A percentile compares a stretch with the other conserved stretches of the same genome.
These are phyloP conservation scores for Callosobruchus maculatus DNA, from an alignment of 2,888 invertebrate genomes.

Conservation along the genomic window DNA sequence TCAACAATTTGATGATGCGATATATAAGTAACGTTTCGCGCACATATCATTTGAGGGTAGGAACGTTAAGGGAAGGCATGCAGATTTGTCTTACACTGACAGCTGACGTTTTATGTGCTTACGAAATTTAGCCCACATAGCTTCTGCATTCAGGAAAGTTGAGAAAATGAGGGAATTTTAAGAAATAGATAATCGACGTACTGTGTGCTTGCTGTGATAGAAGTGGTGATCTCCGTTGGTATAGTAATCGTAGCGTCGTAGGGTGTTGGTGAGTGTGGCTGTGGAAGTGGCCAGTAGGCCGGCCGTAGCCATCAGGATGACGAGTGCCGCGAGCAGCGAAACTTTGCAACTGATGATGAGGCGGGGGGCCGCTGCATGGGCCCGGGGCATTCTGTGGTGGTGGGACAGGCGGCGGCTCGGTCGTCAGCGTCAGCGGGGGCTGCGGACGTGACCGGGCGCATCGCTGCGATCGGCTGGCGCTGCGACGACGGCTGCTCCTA, in stretches of 20 bases:
- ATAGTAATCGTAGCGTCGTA: not conserved
- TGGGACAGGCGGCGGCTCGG: slow-evolving; percentile 46
- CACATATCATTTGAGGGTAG: too few relatives aligned
- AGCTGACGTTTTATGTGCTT: too few relatives aligned
- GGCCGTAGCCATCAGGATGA: slow-evolving; percentile 44
- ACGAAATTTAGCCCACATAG: too few relatives aligned
- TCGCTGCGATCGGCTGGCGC: slow-evolving; percentile 64
- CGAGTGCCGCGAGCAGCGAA: slow-evolving; percentile 14
- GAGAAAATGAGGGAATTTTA: not conserved
- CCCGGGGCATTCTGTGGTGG: slow-evolving; percentile 54
- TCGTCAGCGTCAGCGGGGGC: slow-evolving; percentile 53
- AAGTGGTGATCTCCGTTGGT: not conserved
- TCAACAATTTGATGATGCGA: too few relatives aligned
- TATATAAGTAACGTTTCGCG: too few relatives aligned
- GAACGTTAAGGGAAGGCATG: too few relatives aligned
- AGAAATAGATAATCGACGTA: not conserved
- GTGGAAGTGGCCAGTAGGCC: slow-evolving; percentile 44
- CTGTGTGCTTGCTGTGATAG: slow-evolving; percentile 8
- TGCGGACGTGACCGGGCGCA: slow-evolving; percentile 55
- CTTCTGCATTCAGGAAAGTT: too few relatives aligned
- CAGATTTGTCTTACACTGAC: too few relatives aligned
- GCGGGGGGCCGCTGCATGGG: slow-evolving; percentile 41
- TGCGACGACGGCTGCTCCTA: slow-evolving; percentile 45
- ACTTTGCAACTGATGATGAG: not conserved
- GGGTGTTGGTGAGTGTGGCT: slow-evolving; percentile 24